A percentile compares a stretch with the other conserved stretches of the same genome.
phyloP scores from a whole-genome alignment of 2,797 vertebrate species.

The Pangasius mekongensis region DNA sequence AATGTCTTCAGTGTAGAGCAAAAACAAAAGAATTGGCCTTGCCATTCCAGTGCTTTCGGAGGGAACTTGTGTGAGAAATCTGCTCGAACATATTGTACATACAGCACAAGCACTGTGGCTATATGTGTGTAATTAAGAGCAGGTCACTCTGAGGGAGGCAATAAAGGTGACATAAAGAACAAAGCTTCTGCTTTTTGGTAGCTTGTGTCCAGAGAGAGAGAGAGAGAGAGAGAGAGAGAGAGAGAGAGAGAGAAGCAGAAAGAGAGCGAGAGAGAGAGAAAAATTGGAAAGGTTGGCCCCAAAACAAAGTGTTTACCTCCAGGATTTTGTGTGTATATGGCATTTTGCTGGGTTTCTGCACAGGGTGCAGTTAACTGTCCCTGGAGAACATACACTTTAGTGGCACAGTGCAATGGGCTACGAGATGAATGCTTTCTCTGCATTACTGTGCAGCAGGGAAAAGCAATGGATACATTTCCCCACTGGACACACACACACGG shows the following conservation, averaged over 20 bases:
- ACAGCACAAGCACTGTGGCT: neutral
- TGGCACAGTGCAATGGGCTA: slow-evolving; percentile 69
- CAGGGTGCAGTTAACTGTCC: slow-evolving; percentile 70
- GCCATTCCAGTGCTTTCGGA: neutral
- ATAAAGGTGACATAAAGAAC: slow-evolving; percentile 34
- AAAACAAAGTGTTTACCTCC: slow-evolving; percentile 42
- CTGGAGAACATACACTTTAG: slow-evolving; percentile 70
- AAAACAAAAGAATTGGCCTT: neutral
- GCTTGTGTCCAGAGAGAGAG: slow-evolving; percentile 13
- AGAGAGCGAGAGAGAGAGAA: slow-evolving; percentile 2
- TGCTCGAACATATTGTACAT: neutral
- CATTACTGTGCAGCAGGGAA: slow-evolving; percentile 67
- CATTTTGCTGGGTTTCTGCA: slow-evolving; percentile 42
- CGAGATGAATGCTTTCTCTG: slow-evolving; percentile 73
- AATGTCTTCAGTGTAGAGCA: neutral
- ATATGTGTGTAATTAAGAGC: slow-evolving; percentile 1
- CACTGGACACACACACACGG: neutral
- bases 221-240: neutral
- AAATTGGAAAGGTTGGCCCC: neutral
- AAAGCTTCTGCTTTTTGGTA: slow-evolving; percentile 16
- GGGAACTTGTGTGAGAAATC: neutral
- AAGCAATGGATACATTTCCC: slow-evolving; percentile 64
- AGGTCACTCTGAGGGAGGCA: slow-evolving; percentile 40
- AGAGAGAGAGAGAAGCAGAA: neutral
- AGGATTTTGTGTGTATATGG: slow-evolving; percentile 44